phyloP scores from a whole-genome alignment of 2,888 invertebrate species.

The Megaustenia siamemsis region DNA sequence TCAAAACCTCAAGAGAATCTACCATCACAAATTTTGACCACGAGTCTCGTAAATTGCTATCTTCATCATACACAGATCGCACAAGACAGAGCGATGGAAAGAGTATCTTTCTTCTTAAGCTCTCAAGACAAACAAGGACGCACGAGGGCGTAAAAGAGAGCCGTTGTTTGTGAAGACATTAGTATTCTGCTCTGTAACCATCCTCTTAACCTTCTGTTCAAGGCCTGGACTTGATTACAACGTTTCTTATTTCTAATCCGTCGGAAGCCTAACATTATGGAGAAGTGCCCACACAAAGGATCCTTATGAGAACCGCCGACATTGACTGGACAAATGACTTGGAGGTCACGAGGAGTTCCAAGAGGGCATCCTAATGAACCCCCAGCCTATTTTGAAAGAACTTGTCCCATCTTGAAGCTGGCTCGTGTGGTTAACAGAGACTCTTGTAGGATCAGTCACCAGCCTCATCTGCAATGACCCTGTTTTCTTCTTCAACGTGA shows the following conservation, averaged over 20 bases:
- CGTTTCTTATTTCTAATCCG: constrained; percentile 24
- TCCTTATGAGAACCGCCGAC: constrained; percentile 30
- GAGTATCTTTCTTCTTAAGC: constrained; percentile 23
- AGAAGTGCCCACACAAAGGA: constrained; percentile 8
- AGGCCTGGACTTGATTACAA: constrained; percentile 18
- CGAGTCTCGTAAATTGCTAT: constrained; percentile 39
- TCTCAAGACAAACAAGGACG: constrained; percentile 31
- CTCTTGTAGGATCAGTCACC: constrained; percentile 18
- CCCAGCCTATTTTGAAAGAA: constrained; percentile 5
- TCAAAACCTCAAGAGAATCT: background rate
- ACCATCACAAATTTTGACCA: constrained; percentile 18
- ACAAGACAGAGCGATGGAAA: constrained; percentile 2
- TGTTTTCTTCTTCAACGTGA: constrained; percentile 38
- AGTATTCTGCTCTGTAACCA: constrained; percentile 30
- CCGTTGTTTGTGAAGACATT: constrained; percentile 27
- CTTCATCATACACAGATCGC: constrained; percentile 15
- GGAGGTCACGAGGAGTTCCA: constrained; percentile 13
- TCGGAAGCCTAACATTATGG: background rate
- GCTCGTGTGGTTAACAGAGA: constrained; percentile 28
- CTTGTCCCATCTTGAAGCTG: constrained; percentile 42
- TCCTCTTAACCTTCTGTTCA: constrained; percentile 40
- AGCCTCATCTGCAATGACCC: background rate
- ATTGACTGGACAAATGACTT: constrained; percentile 4
- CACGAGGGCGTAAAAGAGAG: constrained; percentile 20
- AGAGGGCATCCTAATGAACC: constrained; percentile 47